Percentiles rank a stretch among this genome's conserved stretches.
Conservation (phyloP, 2,113 vertebrate genomes). For the Dipodomys stephensi region DNA sequence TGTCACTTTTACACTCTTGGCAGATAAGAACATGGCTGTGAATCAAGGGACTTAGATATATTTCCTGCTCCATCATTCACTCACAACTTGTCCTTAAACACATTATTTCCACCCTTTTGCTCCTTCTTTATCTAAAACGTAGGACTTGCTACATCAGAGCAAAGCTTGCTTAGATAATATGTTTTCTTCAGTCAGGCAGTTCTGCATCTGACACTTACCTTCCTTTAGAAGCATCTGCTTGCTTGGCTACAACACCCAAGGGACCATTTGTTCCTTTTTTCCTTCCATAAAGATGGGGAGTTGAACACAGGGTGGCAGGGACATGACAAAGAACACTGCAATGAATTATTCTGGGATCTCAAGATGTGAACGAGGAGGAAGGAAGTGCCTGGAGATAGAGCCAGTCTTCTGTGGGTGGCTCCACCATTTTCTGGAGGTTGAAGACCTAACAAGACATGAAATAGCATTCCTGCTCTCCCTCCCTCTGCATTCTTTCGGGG, state of each 20-base stretch:
- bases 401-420: conserved; percentile 10
- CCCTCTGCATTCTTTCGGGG: neutral
- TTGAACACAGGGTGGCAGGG: conserved; percentile 33
- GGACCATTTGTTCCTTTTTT: conserved; percentile 60
- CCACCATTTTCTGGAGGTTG: neutral
- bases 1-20: neutral
- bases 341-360: conserved; percentile 54
- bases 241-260: conserved; percentile 46
- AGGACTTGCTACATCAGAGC: conserved; percentile 24
- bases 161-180: conserved; percentile 44
- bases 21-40: neutral
- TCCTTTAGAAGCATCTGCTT: conserved; percentile 63
- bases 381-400: neutral
- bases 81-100: conserved; percentile 30
- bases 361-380: conserved; percentile 45
- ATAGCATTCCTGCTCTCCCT: neutral
- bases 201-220: conserved; percentile 62
- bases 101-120: conserved; percentile 40
- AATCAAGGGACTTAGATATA: neutral
- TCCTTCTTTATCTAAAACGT: conserved; percentile 49
- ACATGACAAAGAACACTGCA: conserved; percentile 41
- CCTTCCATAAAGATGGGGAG: conserved; percentile 30
- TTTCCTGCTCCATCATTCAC: conserved; percentile 32
- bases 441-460: neutral
- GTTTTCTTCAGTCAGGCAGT: conserved; percentile 33